Evolutionary conservation across 2,888 invertebrate genomes (phyloP).

Genomic region (Uloborus plumipes): DNA sequence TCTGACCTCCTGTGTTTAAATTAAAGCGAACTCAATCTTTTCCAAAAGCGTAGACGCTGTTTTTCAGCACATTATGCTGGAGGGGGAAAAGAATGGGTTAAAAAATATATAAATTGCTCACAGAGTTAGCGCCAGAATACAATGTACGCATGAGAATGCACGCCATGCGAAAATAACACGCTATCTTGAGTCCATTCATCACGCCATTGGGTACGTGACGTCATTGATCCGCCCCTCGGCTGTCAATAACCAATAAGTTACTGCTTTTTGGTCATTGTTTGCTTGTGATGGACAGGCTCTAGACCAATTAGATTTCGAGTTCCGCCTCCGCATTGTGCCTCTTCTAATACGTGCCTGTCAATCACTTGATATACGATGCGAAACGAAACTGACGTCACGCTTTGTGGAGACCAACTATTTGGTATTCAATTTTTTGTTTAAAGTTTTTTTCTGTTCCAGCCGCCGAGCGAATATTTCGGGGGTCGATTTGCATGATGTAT

Average conservation of each 20-base stretch:
- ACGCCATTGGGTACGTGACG: slow-evolving; percentile 40
- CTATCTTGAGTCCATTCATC: slow-evolving; percentile 42
- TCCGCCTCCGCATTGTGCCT: slow-evolving; percentile 46
- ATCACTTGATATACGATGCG: slow-evolving; percentile 44
- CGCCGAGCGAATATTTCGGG: too few species aligned
- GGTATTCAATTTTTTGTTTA: background rate
- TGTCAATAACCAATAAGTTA: slow-evolving; percentile 61
- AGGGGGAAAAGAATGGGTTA: slow-evolving; percentile 43
- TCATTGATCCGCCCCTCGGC: slow-evolving; percentile 34
- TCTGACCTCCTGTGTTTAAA: slow-evolving; percentile 7
- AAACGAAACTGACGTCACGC: slow-evolving; percentile 46
- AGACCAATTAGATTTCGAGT: slow-evolving; percentile 40
- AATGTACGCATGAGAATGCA: slow-evolving; percentile 46
- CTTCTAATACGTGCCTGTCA: slow-evolving; percentile 20
- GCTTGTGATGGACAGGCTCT: slow-evolving; percentile 32
- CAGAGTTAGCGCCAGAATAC: slow-evolving; percentile 28
- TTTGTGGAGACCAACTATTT: background rate
- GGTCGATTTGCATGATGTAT: too few species aligned
- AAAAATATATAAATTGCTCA: slow-evolving; percentile 24
- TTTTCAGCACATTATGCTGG: background rate
- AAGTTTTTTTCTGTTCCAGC: too few species aligned
- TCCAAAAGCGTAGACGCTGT: background rate
- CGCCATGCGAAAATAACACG: slow-evolving; percentile 28
- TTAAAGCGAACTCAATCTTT: slow-evolving; percentile 5
- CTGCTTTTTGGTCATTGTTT: slow-evolving; percentile 40